Conservation (phyloP, 2,888 invertebrate species). For the Lordiphosa fenestrarum region DNA sequence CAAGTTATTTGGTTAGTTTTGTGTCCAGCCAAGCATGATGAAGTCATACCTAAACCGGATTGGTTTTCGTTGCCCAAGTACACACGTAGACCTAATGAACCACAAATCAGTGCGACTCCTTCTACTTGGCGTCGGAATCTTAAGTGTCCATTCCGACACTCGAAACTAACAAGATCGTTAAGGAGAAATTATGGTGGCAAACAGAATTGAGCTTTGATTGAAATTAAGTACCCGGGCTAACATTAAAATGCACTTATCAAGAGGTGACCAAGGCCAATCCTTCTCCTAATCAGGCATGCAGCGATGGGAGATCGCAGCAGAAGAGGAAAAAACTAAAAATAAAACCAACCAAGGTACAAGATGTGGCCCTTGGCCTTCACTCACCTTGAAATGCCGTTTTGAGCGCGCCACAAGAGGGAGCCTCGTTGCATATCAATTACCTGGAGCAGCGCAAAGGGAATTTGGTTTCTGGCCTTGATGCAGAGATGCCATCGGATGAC, state of each 20-base stretch:
- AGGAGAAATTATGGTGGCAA: slow-evolving; percentile 46
- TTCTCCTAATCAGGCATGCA: slow-evolving; percentile 57
- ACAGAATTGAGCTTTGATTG: slow-evolving; percentile 57
- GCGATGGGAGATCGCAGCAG: slow-evolving; percentile 33
- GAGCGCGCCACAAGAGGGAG: slow-evolving; percentile 17
- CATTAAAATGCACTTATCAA: slow-evolving; percentile 74
- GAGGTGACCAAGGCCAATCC: slow-evolving; percentile 36
- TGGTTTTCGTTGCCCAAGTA: slow-evolving; percentile 1
- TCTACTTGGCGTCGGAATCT: not conserved
- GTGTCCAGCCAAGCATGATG: slow-evolving; percentile 42
- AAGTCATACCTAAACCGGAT: slow-evolving; percentile 48
- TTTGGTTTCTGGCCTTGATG: slow-evolving; percentile 43
- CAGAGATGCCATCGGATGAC: slow-evolving; percentile 11
- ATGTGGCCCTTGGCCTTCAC: slow-evolving; percentile 80
- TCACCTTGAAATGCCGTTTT: slow-evolving; percentile 78
- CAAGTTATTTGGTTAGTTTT: slow-evolving; percentile 38
- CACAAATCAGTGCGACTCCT: slow-evolving; percentile 37
- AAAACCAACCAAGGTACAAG: slow-evolving; percentile 46
- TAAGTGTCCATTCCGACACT: slow-evolving; percentile 1
- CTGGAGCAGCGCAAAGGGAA: slow-evolving; percentile 23
- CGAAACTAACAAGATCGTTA: slow-evolving; percentile 61
- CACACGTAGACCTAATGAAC: slow-evolving; percentile 31
- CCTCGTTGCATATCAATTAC: slow-evolving; percentile 57
- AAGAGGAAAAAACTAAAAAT: slow-evolving; percentile 49
- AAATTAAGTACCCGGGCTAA: slow-evolving; percentile 40